Conservation (phyloP, 2,888 invertebrate species). For the Rosalia funebris region DNA sequence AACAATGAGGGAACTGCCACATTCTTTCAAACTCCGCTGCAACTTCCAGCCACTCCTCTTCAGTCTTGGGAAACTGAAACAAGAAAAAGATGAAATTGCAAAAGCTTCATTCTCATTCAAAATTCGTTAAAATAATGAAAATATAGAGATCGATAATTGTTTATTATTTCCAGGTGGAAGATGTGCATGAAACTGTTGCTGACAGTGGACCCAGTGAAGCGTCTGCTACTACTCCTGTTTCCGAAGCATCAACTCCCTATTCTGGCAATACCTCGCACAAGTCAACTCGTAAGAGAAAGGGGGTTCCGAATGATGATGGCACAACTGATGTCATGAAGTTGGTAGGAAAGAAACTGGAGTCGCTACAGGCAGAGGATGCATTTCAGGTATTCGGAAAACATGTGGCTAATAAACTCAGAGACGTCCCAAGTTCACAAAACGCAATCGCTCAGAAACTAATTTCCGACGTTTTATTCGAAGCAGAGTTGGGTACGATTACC, state of each 20-base stretch:
- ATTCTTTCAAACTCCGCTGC: conserved; percentile 40
- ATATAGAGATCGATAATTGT: background rate
- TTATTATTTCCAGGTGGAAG: background rate
- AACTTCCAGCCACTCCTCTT: conserved; percentile 12
- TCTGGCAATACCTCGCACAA: background rate
- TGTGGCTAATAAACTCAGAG: conserved; percentile 19
- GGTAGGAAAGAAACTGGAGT: conserved; percentile 2
- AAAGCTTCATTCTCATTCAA: too few relatives aligned
- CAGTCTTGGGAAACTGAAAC: conserved; percentile 9
- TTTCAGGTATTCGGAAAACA: conserved; percentile 20
- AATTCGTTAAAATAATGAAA: too few relatives aligned
- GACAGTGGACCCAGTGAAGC: background rate
- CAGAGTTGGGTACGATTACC: background rate
- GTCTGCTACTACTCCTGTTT: background rate
- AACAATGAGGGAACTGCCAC: conserved; percentile 39
- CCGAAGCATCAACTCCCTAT: background rate
- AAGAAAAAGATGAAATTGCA: conserved; percentile 4
- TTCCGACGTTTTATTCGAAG: conserved; percentile 14
- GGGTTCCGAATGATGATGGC: background rate
- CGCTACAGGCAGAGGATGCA: conserved; percentile 15
- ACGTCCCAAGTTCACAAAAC: conserved; percentile 5
- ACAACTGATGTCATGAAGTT: background rate
- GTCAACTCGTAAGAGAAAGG: conserved; percentile 7
- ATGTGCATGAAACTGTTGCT: background rate
- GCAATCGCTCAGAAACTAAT: conserved; percentile 26